Evolutionary conservation across 1,140 invertebrate species (phyloP), one percentile per base, ranked within the genome.

Genomic region (Scaptomyza pallida): DNA sequence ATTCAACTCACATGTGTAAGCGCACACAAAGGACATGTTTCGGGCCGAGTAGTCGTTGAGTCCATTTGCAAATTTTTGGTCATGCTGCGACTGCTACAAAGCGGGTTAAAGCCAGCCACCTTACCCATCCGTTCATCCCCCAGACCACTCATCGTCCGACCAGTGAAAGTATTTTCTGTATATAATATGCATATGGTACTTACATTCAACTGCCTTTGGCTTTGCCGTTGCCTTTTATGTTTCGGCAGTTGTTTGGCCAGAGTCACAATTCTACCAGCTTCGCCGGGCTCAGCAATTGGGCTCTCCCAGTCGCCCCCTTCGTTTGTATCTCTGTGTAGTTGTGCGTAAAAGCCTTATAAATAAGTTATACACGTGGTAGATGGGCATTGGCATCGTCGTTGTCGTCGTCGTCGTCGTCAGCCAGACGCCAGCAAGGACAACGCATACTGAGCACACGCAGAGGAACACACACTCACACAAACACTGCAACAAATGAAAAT

Each of bases 271-370:
- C 51, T 17, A 16, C 47, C 21, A 17, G 12, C 15, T 47, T n/a
- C 43, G 6, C 37, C 19, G 5, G 19, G 17, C 52, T 33, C 23
- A 26, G n/a, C n/a, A n/a, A n/a, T 59, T 57, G 35, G 26, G 41
- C 40, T 19, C 12, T 43, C 21, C 3, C 10, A 57, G 10, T 35
- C 21, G 9, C 2, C 10, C 35, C 2, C 19, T 41, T 37, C 12
- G 33, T 12, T 23, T 21, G 35, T 55, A 17, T 55, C 30, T 78
- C 72, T 63, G 74, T 75, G 77, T 88, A 86, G 72, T 86, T 88
- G 74, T 88, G 82, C 82, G 81, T 88, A 88, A 86, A 88, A 88
- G 81, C 78, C 74, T 81, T 88, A 88, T 88, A 88, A 88, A 86
- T 86, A 86, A 86, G 81, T 86, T 78, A 86, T 88, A 78, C 74